A percentile compares a stretch with the other conserved stretches of the same genome.
Evolutionary conservation across 2,888 invertebrate genomes (phyloP).

Genomic region (Synanthedon vespiformis): DNA sequence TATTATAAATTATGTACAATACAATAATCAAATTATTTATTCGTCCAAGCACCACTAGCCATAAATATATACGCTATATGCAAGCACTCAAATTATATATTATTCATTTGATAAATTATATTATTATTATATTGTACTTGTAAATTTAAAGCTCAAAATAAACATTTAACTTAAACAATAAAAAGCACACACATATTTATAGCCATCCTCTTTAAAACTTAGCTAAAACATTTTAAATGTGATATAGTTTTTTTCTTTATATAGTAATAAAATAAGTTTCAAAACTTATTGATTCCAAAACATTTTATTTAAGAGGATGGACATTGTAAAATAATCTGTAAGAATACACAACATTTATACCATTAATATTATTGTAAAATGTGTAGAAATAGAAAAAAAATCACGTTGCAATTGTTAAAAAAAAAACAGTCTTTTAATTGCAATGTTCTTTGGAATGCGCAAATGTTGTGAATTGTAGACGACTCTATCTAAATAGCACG

Average conservation of each 20-base stretch:
- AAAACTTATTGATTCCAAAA: too few relatives aligned
- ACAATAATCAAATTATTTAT: too few relatives aligned
- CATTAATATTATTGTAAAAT: too few relatives aligned
- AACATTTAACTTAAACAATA: constrained; percentile 5
- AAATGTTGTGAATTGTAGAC: not conserved
- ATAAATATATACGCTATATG: constrained; percentile 50
- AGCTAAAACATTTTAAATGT: too few relatives aligned
- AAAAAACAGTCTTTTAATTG: constrained; percentile 1
- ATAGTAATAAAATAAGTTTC: too few relatives aligned
- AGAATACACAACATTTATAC: too few relatives aligned
- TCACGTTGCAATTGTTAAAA: not conserved
- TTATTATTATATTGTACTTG: constrained; percentile 54
- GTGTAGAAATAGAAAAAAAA: not conserved
- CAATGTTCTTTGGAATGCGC: not conserved
- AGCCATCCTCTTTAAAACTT: too few relatives aligned
- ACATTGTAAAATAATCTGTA: too few relatives aligned
- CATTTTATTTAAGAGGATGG: too few relatives aligned
- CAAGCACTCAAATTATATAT: constrained; percentile 45
- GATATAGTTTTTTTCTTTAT: too few relatives aligned
- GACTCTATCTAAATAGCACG: too few relatives aligned
- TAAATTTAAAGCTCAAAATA: constrained; percentile 62
- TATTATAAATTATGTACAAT: too few relatives aligned
- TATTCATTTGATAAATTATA: constrained; percentile 30
- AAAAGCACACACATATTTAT: not conserved
- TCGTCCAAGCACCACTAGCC: constrained; percentile 62